These are phyloP conservation scores for Melanocharis versteri DNA, from an alignment of 2,113 vertebrate genomes.

Conservation along the genomic window DNA sequence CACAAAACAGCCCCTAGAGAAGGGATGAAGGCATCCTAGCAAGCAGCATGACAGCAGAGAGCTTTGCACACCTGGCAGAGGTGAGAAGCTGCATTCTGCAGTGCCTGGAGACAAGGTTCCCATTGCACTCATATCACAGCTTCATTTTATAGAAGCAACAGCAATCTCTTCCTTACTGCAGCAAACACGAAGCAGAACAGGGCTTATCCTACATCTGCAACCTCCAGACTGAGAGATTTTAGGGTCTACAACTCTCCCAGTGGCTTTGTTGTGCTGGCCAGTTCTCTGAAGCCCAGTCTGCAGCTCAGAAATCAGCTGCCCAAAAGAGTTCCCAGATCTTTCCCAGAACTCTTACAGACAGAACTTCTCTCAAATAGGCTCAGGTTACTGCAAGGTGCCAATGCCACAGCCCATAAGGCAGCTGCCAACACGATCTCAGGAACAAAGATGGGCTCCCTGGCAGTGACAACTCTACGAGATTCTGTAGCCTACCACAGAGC, in stretches of 20 bases:
- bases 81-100: neutral
- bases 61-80: neutral
- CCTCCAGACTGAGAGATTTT: neutral
- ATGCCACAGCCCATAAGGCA: neutral
- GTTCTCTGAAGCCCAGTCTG: neutral
- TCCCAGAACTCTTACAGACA: neutral
- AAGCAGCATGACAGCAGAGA: neutral
- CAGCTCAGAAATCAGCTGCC: neutral
- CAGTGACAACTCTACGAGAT: neutral
- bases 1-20: neutral
- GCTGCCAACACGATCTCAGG: neutral
- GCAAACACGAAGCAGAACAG: accelerated
- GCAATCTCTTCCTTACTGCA: neutral
- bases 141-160: neutral
- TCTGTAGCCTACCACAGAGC: neutral
- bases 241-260: neutral
- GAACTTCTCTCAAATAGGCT: neutral
- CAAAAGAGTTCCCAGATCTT: neutral
- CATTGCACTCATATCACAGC: neutral
- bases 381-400: neutral
- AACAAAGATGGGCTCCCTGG: neutral
- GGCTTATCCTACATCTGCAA: neutral
- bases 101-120: neutral
- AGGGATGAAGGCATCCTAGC: neutral
- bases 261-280: neutral